Base-by-base conservation (phyloP, 1,140 invertebrate genomes). In the Tetragnatha versicolor region DNA sequence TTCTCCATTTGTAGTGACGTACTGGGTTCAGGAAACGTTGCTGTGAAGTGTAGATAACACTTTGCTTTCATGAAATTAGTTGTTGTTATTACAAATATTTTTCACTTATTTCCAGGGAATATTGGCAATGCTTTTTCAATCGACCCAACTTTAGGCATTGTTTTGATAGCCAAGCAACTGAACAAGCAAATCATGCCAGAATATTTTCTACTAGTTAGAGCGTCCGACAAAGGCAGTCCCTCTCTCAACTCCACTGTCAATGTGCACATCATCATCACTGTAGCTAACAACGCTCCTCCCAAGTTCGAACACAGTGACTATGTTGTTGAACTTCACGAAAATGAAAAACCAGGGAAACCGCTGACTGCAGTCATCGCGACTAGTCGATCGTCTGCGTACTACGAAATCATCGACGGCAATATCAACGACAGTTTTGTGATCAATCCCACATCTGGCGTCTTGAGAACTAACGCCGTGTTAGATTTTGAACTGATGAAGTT, bases 201-300 rank as follows among this genome's bases (percentile, higher is more conserved):
- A 83, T 96, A 94, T 84, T 93, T 92, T 84, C 85, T 98, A 7
- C 87, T 91, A 55, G 90, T 97, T 6, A 92, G 91, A 86, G 95
- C 95, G 1, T 89, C 89, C 6, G 94, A 96, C 84, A 90, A 91
- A 81, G 94, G 94, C 12, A 89, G 89, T 17, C 91, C 92, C 10
- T 88, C 93, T 0, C 85, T 93, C 25, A 89, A 90, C 17, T 90
- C 91, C 68, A 92, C 92, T 31, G 89, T 95, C 20, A 93, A 92
- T 22, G 93, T 97, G 1, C 93, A 94, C 84, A 92, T 97, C 17
- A 89, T 91, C 83, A 89, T 97, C 10, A 94, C 93, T 0, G 93
- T 95, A 89, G 93, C 94, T 0, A 93, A 94, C 82, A 94, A 95
- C 85, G 91, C 93, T 66, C 92, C 94, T 22, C 96, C 96, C 2